Percentiles rank a stretch among this genome's conserved stretches.
Conservation (phyloP, 1,140 invertebrate species). For the Diploscapter pachys region DNA sequence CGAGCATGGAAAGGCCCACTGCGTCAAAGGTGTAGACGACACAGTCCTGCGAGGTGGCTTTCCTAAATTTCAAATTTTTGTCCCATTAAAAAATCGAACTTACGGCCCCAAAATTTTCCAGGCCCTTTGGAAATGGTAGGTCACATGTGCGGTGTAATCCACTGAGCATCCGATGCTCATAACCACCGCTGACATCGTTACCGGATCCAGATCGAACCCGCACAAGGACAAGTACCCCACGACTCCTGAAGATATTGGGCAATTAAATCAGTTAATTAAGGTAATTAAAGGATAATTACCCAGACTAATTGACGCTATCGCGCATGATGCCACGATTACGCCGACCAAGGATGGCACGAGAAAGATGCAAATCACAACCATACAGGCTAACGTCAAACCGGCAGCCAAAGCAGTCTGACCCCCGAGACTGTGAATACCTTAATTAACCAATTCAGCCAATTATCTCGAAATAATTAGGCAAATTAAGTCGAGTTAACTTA, state of each 20-base stretch:
- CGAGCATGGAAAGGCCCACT: slow-evolving; percentile 84
- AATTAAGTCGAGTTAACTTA: neutral
- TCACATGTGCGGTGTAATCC: slow-evolving; percentile 62
- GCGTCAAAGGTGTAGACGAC: slow-evolving; percentile 65
- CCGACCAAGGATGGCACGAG: slow-evolving; percentile 61
- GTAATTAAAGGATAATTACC: slow-evolving; percentile 18
- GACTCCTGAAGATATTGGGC: slow-evolving; percentile 42
- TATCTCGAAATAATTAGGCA: slow-evolving; percentile 53
- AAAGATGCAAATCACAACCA: slow-evolving; percentile 60
- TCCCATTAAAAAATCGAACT: too few relatives aligned
- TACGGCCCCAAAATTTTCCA: neutral
- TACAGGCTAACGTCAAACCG: slow-evolving; percentile 60
- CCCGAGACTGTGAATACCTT: slow-evolving; percentile 57
- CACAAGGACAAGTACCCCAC: slow-evolving; percentile 61
- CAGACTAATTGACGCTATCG: slow-evolving; percentile 60
- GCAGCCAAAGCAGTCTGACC: slow-evolving; percentile 86
- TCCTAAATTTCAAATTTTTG: slow-evolving; percentile 5
- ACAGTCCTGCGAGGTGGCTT: slow-evolving; percentile 33
- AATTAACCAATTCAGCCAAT: slow-evolving; percentile 41
- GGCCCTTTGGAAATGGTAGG: slow-evolving; percentile 61
- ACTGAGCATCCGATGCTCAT: slow-evolving; percentile 63
- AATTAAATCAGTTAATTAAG: neutral
- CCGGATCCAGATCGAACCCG: slow-evolving; percentile 60
- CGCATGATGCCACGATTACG: slow-evolving; percentile 57
- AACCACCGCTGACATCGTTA: slow-evolving; percentile 61